Base-by-base conservation (phyloP, 2,888 invertebrate species). In the Conops quadrifasciatus region DNA sequence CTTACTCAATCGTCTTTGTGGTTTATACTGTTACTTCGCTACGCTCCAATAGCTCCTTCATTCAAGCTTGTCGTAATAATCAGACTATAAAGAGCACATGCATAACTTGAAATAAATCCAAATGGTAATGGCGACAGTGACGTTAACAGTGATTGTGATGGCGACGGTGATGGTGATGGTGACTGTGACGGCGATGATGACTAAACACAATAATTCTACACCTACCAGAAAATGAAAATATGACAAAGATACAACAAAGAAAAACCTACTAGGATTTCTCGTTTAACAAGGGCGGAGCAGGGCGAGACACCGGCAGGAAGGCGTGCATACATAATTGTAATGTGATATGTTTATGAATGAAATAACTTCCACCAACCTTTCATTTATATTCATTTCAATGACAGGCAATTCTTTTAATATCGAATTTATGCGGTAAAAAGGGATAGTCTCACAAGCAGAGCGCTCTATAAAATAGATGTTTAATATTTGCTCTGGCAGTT, bases 341-440 rank as follows among this genome's bases (percentile, higher is more conserved):
- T 19, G 30, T 36, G 68, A 62, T 56, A 66, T 56, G 56, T 66
- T 66, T 68, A 68, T 68, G 68, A 68, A 68, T 68, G 68, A 68
- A 68, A 51, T 62, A 60, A 47, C 24, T 51, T 68, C 21, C 2
- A 49, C 28, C 21, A 62, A 16, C 65, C 24, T 59, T 21, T 59
- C 36, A 68, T 68, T 62, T 62, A 49, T 60, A 56, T 45, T 51
- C 51, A 51, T 59, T 47, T 49, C 59, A 51, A 30, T 49, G 68
- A 68, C 68, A 56, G 56, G 13, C 21, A 56, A 56, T 21, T n/a
- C 51, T 51, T 51, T 51, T 7, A 51, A 26, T 26, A 24, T 56
- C 26, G 26, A 56, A 24, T 56, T 21, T 26, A 56, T 16, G 13
- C 5, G 56, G 56, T 36, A 36, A 36, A 36, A 4, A 36, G 5